Evolutionary conservation across 2,888 invertebrate species (phyloP).

Genomic region (Marronus borbonicus): DNA sequence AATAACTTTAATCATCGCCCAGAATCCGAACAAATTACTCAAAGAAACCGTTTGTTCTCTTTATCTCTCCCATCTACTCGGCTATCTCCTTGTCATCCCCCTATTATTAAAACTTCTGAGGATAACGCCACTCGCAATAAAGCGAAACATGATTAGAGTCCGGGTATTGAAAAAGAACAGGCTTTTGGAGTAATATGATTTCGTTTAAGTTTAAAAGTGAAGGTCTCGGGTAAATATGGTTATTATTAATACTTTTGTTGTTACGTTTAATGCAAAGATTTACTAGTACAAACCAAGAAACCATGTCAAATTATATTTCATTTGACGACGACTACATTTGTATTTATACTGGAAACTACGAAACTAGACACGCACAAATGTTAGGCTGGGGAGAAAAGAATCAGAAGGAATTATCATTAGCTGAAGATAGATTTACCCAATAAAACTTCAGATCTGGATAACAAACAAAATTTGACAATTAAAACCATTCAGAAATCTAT

Average conservation of each 20-base stretch:
- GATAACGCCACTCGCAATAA: constrained; percentile 24
- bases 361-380: too few relatives aligned
- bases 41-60: constrained; percentile 22
- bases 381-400: too few relatives aligned
- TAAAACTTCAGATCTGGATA: too few relatives aligned
- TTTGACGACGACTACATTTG: too few relatives aligned
- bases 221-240: background rate
- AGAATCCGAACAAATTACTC: constrained; percentile 36
- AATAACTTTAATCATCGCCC: constrained; percentile 40
- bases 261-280: background rate
- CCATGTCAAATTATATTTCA: too few relatives aligned
- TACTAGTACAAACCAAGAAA: too few relatives aligned
- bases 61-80: background rate
- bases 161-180: constrained; percentile 1
- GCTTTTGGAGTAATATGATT: background rate
- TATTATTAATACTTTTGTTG: background rate
- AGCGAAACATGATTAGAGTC: constrained; percentile 14
- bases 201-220: constrained; percentile 9
- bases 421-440: too few relatives aligned
- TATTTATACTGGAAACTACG: too few relatives aligned
- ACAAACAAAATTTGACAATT: too few relatives aligned
- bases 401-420: too few relatives aligned
- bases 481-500: too few relatives aligned
- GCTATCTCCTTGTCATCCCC: constrained; percentile 1
- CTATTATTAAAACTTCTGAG: constrained; percentile 24